Conservation (phyloP, 2,797 vertebrate species). For the Aselliscus stoliczkanus region DNA sequence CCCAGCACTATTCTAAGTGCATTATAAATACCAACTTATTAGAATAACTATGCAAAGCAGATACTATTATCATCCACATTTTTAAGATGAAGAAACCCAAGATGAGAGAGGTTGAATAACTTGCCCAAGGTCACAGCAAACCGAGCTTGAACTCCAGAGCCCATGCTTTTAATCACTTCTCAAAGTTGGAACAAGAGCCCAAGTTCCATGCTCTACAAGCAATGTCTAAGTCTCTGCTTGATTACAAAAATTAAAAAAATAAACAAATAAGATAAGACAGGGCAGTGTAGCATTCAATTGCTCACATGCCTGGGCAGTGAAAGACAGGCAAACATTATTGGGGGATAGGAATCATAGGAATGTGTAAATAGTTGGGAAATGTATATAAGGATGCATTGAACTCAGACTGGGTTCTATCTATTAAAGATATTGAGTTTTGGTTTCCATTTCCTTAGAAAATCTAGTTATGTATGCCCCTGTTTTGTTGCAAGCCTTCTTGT, state of each 20-base stretch:
- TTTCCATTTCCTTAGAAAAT: slow-evolving; percentile 32
- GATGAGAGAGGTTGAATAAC: neutral
- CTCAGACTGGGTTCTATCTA: neutral
- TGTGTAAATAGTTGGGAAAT: slow-evolving; percentile 37
- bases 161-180: neutral
- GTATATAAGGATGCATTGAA: neutral
- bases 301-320: neutral
- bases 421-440: neutral
- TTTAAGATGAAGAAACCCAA: neutral
- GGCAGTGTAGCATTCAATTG: neutral
- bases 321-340: neutral
- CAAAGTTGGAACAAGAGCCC: neutral
- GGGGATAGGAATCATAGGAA: neutral
- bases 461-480: neutral
- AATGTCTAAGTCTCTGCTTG: neutral
- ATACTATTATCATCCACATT: neutral
- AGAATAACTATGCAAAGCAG: neutral
- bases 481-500: neutral
- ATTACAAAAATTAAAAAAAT: neutral
- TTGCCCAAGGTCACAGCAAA: neutral
- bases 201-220: neutral
- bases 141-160: neutral
- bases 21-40: neutral
- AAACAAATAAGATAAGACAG: neutral
- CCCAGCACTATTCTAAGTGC: neutral